Percentiles rank a stretch among this genome's conserved stretches.
Evolutionary conservation across 2,113 vertebrate species (phyloP).

Genomic region (human (Homo sapiens)): GRCh38 chr16:73013501-73014000

Average conservation of each 20-base stretch:
- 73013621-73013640: not conserved
- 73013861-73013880: not conserved
- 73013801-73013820: not conserved
- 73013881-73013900: not conserved
- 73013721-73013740: not conserved
- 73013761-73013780: rapidly evolving
- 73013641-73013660: not conserved
- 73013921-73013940: not conserved
- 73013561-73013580: too few relatives aligned
- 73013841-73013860: not conserved
- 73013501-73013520: too few relatives aligned
- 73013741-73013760: not conserved
- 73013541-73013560: too few relatives aligned
- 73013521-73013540: too few relatives aligned
- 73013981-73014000: not conserved
- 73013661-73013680: not conserved
- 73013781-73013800: not conserved
- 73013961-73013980: not conserved
- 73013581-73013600: not conserved
- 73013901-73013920: not conserved
- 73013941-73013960: not conserved
- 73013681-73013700: not conserved
- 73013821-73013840: not conserved
- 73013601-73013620: not conserved
- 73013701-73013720: not conserved